phyloP scores from a whole-genome alignment of 2,113 vertebrate species.

The Corynorhinus townsendii region DNA sequence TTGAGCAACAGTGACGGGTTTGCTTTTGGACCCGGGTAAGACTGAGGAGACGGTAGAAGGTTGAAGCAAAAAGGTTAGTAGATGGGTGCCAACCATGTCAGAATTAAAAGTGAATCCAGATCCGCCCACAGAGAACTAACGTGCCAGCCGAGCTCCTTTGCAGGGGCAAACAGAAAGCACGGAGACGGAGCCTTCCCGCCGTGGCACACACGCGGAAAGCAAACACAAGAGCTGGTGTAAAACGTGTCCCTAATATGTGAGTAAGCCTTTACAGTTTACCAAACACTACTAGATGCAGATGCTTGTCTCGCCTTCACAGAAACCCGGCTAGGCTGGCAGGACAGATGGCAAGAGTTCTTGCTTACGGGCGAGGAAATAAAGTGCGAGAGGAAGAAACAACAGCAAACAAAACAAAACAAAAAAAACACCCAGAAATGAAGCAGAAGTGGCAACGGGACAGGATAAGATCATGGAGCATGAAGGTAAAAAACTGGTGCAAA shows the following conservation, averaged over 20 bases:
- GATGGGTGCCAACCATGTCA: background rate
- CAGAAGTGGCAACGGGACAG: background rate
- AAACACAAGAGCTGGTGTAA: background rate
- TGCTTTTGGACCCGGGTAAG: background rate
- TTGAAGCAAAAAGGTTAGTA: background rate
- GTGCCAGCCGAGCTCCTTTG: background rate
- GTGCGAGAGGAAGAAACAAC: background rate
- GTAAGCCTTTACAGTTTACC: constrained; percentile 30
- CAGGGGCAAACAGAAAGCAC: background rate
- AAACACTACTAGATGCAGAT: background rate
- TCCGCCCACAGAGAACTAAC: background rate
- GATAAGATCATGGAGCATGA: background rate
- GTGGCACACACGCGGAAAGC: background rate
- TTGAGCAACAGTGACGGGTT: background rate
- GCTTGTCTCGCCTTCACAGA: constrained; percentile 39
- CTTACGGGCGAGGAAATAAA: background rate
- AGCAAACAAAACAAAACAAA: background rate
- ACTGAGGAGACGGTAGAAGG: background rate
- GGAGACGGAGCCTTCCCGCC: background rate
- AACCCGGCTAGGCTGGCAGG: background rate
- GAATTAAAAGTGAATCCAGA: background rate
- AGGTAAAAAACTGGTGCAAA: background rate
- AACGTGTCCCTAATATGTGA: background rate
- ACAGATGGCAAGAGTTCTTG: constrained; percentile 43
- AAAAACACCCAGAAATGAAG: background rate